phyloP scores from a whole-genome alignment of 2,888 invertebrate species.

The Hipparchia sbordonii region DNA sequence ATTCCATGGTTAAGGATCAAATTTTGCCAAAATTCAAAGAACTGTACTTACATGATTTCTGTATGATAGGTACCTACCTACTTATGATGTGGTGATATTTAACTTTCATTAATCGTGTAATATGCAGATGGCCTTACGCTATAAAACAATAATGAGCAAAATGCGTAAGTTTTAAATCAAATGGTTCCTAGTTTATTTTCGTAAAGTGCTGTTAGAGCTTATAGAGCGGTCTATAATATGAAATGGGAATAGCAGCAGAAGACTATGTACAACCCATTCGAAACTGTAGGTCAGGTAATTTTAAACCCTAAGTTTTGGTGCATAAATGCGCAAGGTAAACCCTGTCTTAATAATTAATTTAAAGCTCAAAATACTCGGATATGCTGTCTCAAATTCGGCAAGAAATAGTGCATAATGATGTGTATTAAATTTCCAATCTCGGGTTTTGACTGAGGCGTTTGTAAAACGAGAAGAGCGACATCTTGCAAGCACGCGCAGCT shows the following conservation, averaged over 20 bases:
- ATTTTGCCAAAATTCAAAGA: too few relatives aligned
- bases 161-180: background rate
- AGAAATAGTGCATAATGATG: slow-evolving; percentile 17
- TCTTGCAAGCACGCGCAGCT: slow-evolving; percentile 40
- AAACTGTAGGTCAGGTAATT: too few relatives aligned
- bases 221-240: background rate
- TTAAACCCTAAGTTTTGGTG: background rate
- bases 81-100: too few relatives aligned
- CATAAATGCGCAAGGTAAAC: too few relatives aligned
- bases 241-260: too few relatives aligned
- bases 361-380: background rate
- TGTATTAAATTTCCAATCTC: slow-evolving; percentile 54
- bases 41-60: too few relatives aligned
- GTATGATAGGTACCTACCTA: too few relatives aligned
- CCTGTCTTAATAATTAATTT: background rate
- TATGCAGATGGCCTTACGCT: too few relatives aligned
- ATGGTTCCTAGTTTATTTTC: background rate
- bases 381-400: slow-evolving; percentile 16
- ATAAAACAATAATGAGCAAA: too few relatives aligned
- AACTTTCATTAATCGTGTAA: too few relatives aligned
- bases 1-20: too few relatives aligned
- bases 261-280: too few relatives aligned
- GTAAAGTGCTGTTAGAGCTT: background rate
- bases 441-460: slow-evolving; percentile 51
- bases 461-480: slow-evolving; percentile 59